Base-by-base conservation (phyloP, 2,113 vertebrate genomes). In the Petroica traversi region DNA sequence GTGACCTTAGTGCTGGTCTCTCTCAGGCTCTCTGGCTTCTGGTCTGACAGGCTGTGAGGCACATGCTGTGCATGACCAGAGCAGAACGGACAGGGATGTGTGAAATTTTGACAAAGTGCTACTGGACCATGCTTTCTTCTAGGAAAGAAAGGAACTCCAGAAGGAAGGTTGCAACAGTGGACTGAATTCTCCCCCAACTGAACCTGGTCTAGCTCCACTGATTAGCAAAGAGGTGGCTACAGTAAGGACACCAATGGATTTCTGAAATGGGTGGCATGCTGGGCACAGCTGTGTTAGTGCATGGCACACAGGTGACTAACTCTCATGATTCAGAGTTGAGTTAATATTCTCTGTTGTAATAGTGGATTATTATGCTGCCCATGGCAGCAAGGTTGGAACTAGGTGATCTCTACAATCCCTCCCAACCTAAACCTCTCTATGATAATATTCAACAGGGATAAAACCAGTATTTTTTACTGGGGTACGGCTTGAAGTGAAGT, bases 1-100 rank as follows among this genome's bases (percentile, higher is more conserved):
- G 1, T 75, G 52, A 34, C 14, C 8, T 41, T 8, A 48, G 36
- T 0, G 0, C 66, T 61, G 45, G 19, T 57, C 3, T 72, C 40
- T 64, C 55, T 49, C 49, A 88, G 36, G 25, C 29, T 73, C 73
- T 80, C 59, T 77, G 34, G 38, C 15, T 67, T 41, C 11, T 14
- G 38, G 9, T 76, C 45, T 74, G 86, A 46, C 46, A 48, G 41
- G 24, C 28, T 31, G 29, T 0, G 0, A 11, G 7, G 8, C 29
- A 54, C 8, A 3, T 9, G 15, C 11, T 61, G 24, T 43, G 22
- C 45, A 23, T 33, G 33, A 46, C 6, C 54, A 59, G 45, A 64
- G 18, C 45, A 22, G 19, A 43, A 66, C 46, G 73, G 33, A 55
- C n/a, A 55, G 76, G 19, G 19, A 49, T 24, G 7, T 22, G 25